Base-by-base conservation (phyloP, 2,797 vertebrate species). In the Halcyon smyrnensis region DNA sequence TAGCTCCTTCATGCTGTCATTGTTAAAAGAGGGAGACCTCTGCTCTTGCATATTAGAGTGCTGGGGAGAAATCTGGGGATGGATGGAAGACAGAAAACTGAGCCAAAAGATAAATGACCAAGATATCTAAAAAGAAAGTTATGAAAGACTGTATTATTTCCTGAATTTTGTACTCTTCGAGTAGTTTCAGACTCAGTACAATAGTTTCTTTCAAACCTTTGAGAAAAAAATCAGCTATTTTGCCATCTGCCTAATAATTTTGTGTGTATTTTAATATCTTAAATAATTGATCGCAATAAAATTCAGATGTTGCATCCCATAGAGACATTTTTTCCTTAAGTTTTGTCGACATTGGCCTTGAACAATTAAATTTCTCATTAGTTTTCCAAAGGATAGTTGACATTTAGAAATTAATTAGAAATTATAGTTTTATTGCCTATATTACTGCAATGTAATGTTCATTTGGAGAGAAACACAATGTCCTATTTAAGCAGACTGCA, bases 351-450 rank as follows among this genome's bases (percentile, higher is more conserved):
- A 27, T 10, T 69, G 21, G 56, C 37, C 73, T 93, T 80, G 37
- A 92, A 86, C 43, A 87, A 95, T 91, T 85, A 65, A 36, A 89
- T 76, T 95, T 87, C 16, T 91, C 60, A 68, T 95, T 94, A 94
- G 27, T 80, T 97, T 96, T 93, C 53, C 53, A 93, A 93, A 76
- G 36, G 51, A 90, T 19, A 93, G 25, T 67, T 95, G 80, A 95
- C 77, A 93, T 93, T 94, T 93, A 94, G 24, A 37, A 89, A 95
- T 93, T 90, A 91, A 46, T 89, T 87, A 89, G 41, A 91, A 94
- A 95, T 93, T 93, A 90, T 46, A 92, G 46, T 86, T 93, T 92
- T 86, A 90, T 81, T 95, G 82, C 21, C 80, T 60, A 45, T 93
- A 50, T 92, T 95, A 92, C 63, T 91, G 46, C 19, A 73, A 68